Evolutionary conservation across 2,888 invertebrate genomes (phyloP).

Genomic region (Mechanitis messenoides): DNA sequence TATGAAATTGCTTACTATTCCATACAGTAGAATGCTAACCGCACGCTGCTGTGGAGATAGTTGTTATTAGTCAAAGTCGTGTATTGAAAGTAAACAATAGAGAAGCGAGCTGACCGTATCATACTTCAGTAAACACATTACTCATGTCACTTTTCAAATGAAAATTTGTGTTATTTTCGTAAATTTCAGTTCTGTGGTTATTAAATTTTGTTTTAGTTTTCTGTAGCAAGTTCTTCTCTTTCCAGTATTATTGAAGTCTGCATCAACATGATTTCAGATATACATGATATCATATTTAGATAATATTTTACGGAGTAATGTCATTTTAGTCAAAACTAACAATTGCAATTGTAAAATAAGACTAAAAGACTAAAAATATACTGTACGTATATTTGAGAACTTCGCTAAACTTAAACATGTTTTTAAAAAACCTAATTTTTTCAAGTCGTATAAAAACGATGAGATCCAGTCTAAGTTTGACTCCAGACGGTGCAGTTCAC

Average conservation of each 20-base stretch:
- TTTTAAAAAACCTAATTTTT: background rate
- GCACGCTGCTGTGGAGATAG: constrained; percentile 34
- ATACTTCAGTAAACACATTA: constrained; percentile 56
- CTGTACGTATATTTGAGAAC: background rate
- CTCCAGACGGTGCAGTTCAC: constrained; percentile 1
- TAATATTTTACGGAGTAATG: no score
- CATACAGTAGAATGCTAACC: constrained; percentile 34
- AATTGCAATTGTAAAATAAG: no score
- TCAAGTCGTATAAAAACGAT: background rate
- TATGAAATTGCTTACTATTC: constrained; percentile 12
- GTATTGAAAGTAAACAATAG: constrained; percentile 56
- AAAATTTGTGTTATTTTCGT: background rate
- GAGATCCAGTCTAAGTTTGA: background rate
- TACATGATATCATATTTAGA: no score
- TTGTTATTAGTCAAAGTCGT: constrained; percentile 54
- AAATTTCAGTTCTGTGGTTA: background rate
- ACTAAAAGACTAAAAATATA: background rate
- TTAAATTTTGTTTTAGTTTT: no score
- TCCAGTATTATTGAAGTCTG: no score
- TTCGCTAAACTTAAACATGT: background rate
- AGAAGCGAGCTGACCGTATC: constrained; percentile 40
- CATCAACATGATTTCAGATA: no score
- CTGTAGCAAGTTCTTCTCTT: no score
- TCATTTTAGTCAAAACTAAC: no score
- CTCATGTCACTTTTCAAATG: constrained; percentile 38